Base-by-base conservation (phyloP, 2,113 vertebrate species). In the Saimiri boliviensis region DNA sequence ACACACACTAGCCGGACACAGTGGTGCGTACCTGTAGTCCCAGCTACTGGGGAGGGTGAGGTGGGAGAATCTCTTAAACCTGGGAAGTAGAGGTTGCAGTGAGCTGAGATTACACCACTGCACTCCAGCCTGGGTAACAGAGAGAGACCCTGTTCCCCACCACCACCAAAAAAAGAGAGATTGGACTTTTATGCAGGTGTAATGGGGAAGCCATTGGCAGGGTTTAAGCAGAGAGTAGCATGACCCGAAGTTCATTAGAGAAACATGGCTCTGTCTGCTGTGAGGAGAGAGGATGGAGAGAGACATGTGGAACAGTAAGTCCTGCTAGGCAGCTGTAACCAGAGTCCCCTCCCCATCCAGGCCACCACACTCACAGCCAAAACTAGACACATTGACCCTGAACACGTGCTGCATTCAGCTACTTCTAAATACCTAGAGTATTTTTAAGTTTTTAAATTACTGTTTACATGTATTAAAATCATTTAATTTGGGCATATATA, bases 211-310 rank as follows among this genome's bases (percentile, higher is more conserved):
- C 35, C 35, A 2, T 4, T 4, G 6, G 30, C 4, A 32, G 14
- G 10, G 3, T 5, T 42, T 23, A 86, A 35, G 42, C 63, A 21
- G 63, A 42, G 40, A 37, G 16, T 1, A 5, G 3, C 8, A 0
- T 3, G 56, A 19, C 23, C 10, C 12, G 12, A 13, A 9, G 42
- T 70, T 77, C 70, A 1, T 2, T 71, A 1, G 37, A 82, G 35
- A 91, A 68, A 12, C 12, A 4, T 10, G 14, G 16, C 8, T 71
- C 19, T 86, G 1, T 32, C 49, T 37, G 13, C 9, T 21, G 1
- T 12, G 6, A 42, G 47, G 32, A 52, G 37, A 58, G 74, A 8
- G 3, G 9, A 37, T 20, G n/a, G 23, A 42, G 85, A 35, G 13
- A 47, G 23, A 16, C 19, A 42, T 3, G 4, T 8, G n/a, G 27